A percentile compares a stretch with the other conserved stretches of the same genome.
Evolutionary conservation across 2,113 vertebrate species (phyloP).

Genomic region (Todiramphus chloris): DNA sequence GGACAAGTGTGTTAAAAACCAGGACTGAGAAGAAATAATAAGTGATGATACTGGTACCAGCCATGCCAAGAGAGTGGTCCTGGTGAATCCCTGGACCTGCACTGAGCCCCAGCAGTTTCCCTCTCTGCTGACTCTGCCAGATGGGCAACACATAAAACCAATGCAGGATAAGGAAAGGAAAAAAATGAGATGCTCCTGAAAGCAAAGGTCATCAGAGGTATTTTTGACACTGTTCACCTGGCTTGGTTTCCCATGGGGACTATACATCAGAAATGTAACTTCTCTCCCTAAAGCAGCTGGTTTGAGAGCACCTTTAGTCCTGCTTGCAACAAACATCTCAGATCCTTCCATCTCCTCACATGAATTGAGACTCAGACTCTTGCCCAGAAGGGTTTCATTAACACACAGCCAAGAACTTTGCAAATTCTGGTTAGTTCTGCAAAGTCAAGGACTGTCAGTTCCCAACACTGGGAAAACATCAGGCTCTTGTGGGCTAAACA

Average conservation of each 20-base stretch:
- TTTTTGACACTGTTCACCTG: neutral
- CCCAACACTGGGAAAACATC: neutral
- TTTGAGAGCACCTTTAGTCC: neutral
- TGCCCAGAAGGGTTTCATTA: neutral
- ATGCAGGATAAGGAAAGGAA: neutral
- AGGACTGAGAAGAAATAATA: neutral
- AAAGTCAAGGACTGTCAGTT: neutral
- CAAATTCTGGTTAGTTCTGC: neutral
- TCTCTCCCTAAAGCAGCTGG: neutral
- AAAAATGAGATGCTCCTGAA: neutral
- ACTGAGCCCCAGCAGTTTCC: neutral
- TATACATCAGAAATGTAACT: rapidly evolving
- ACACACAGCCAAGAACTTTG: neutral
- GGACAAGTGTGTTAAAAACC: neutral
- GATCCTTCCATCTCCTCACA: neutral
- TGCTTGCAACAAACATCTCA: neutral
- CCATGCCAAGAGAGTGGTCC: neutral
- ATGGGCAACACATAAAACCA: neutral
- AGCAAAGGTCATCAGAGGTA: neutral
- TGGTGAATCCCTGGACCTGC: neutral
- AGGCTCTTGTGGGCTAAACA: neutral
- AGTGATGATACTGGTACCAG: neutral
- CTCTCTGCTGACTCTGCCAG: neutral
- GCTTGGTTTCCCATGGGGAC: neutral
- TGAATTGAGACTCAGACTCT: neutral